Evolutionary conservation across 2,888 invertebrate species (phyloP).

Genomic region (Ichneumoninae sp.): DNA sequence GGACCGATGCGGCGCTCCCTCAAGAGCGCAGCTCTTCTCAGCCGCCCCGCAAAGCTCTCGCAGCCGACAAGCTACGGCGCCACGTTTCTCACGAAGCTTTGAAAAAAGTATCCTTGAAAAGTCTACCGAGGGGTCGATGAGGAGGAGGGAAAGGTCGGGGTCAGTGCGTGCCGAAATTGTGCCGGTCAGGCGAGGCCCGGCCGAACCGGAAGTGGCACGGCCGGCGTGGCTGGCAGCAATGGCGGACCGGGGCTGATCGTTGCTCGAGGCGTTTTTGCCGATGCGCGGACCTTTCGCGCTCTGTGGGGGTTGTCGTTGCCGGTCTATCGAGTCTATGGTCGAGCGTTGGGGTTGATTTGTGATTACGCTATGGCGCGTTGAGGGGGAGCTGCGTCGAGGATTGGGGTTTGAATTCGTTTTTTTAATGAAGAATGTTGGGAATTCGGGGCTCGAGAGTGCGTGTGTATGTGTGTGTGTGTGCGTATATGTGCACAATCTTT

Average conservation of each 20-base stretch:
- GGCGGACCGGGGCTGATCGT: slow-evolving; percentile 39
- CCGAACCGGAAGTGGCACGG: slow-evolving; percentile 53
- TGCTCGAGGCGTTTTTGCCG: no score
- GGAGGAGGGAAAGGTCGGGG: background rate
- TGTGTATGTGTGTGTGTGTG: no score
- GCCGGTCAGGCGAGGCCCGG: background rate
- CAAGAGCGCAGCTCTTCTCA: background rate
- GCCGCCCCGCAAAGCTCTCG: slow-evolving; percentile 1
- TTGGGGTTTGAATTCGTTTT: background rate
- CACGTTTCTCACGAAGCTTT: no score
- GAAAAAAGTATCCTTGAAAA: no score
- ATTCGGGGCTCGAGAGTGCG: no score
- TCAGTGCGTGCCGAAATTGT: background rate
- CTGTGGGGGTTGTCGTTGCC: no score
- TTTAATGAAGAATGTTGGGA: background rate
- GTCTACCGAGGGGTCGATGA: background rate
- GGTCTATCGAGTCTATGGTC: background rate
- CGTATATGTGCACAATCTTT: no score
- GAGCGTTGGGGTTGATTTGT: background rate
- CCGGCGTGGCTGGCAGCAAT: slow-evolving; percentile 56
- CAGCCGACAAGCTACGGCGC: no score
- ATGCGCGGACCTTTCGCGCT: no score
- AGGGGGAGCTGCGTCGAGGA: background rate
- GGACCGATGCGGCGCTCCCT: slow-evolving; percentile 55
- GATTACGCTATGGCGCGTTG: no score